Conservation (phyloP, 2,797 vertebrate species). For the Rhinophrynus dorsalis region DNA sequence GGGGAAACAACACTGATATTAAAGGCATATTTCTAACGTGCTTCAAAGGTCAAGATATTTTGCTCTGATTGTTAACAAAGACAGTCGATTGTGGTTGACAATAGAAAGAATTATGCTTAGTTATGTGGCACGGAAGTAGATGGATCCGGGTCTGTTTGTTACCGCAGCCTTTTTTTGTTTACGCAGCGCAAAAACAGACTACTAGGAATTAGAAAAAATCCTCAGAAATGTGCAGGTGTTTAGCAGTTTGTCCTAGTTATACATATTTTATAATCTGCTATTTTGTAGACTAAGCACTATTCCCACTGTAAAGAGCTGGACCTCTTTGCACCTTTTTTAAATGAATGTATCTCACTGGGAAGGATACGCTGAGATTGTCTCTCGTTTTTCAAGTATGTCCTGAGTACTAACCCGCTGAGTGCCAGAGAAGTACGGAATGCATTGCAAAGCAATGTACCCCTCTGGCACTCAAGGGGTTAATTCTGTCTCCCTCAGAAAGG, state of each 20-base stretch:
- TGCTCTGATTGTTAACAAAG: background rate
- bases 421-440: no score
- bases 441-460: no score
- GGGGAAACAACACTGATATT: background rate
- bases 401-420: no score
- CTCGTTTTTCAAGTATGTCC: no score
- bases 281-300: background rate
- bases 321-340: no score
- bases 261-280: background rate
- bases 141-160: background rate
- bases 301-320: background rate
- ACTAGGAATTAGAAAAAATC: constrained; percentile 12
- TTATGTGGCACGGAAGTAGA: no score
- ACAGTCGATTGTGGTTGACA: background rate
- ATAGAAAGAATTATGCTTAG: background rate
- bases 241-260: constrained; percentile 11
- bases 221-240: background rate
- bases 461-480: no score
- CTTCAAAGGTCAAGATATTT: background rate
- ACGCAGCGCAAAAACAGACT: background rate
- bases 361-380: no score
- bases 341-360: no score
- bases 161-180: background rate
- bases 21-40: background rate
- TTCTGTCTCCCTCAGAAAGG: no score